A percentile compares a stretch with the other conserved stretches of the same genome.
Conservation (phyloP, 1,140 invertebrate genomes). For the Drosophila bifasciata region DNA sequence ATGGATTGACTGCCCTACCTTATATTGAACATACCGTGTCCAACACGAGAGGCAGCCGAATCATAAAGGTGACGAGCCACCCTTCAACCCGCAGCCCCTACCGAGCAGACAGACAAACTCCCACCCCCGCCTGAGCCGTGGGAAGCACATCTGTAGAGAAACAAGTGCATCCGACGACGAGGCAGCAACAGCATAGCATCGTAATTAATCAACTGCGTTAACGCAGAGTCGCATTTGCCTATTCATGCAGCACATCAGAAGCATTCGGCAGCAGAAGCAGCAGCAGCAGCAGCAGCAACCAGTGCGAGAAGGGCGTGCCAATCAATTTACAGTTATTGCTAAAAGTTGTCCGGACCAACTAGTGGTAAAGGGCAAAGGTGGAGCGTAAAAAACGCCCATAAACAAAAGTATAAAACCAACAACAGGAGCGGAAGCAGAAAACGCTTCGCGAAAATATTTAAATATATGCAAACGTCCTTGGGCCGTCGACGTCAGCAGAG, state of each 20-base stretch:
- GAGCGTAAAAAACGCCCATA: constrained; percentile 26
- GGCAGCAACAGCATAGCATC: constrained; percentile 12
- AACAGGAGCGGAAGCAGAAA: too few relatives aligned
- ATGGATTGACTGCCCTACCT: too few relatives aligned
- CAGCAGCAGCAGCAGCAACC: background rate
- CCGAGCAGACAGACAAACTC: constrained; percentile 8
- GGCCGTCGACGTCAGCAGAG: constrained; percentile 16
- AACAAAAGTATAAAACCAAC: constrained; percentile 2
- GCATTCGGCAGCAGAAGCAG: background rate
- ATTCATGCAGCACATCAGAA: constrained; percentile 12
- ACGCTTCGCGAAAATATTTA: constrained; percentile 4
- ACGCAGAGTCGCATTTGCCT: background rate
- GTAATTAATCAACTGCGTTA: constrained; percentile 32
- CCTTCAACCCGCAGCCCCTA: background rate
- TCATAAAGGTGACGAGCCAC: too few relatives aligned
- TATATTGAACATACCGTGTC: too few relatives aligned
- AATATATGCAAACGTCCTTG: constrained; percentile 41
- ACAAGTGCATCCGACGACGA: constrained; percentile 30
- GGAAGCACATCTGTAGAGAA: constrained; percentile 12
- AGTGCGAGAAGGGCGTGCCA: background rate
- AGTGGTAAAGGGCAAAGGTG: too few relatives aligned
- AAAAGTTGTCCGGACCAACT: too few relatives aligned
- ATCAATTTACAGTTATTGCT: too few relatives aligned
- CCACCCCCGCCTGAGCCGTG: too few relatives aligned
- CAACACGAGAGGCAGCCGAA: too few relatives aligned